A percentile compares a stretch with the other conserved stretches of the same genome.
These are phyloP conservation scores for Sebastes oblongus DNA, from an alignment of 2,797 vertebrate genomes.

Conservation along the genomic window DNA sequence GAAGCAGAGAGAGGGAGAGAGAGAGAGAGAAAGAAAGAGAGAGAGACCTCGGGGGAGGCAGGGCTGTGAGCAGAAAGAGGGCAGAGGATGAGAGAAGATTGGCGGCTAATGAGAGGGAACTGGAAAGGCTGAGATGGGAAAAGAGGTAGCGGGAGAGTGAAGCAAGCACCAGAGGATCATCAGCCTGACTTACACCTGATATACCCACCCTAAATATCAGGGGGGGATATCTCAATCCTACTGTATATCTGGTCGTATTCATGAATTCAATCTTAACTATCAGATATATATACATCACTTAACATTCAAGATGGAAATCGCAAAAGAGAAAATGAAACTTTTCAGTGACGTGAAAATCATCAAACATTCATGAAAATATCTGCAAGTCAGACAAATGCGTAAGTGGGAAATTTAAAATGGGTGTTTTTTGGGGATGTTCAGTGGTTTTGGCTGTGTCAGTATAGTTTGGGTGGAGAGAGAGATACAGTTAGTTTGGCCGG, in stretches of 20 bases:
- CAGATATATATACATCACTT: background rate
- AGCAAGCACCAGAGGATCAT: conserved; percentile 28
- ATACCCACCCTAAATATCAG: conserved; percentile 8
- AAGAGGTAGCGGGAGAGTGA: conserved; percentile 30
- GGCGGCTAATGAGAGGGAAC: conserved; percentile 60
- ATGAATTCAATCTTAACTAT: background rate
- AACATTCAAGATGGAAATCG: background rate
- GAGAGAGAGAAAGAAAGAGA: background rate
- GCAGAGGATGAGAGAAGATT: conserved; percentile 50
- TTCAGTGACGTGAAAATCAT: background rate
- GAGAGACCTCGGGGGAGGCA: conserved; percentile 47
- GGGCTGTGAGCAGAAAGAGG: conserved; percentile 35
- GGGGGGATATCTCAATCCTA: background rate
- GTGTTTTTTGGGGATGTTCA: background rate
- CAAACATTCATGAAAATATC: background rate
- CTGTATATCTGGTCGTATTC: background rate
- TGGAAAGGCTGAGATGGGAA: conserved; percentile 21
- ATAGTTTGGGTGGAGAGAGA: background rate
- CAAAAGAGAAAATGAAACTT: background rate
- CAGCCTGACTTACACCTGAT: conserved; percentile 34
- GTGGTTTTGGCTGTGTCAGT: conserved; percentile 9
- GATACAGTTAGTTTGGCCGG: conserved; percentile 1
- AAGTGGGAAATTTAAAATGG: background rate
- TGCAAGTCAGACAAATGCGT: background rate
- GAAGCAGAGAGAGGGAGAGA: conserved; percentile 17